A percentile compares a stretch with the other conserved stretches of the same genome.
These are phyloP conservation scores for Apoda limacodes DNA, from an alignment of 2,888 invertebrate genomes.

Conservation along the genomic window DNA sequence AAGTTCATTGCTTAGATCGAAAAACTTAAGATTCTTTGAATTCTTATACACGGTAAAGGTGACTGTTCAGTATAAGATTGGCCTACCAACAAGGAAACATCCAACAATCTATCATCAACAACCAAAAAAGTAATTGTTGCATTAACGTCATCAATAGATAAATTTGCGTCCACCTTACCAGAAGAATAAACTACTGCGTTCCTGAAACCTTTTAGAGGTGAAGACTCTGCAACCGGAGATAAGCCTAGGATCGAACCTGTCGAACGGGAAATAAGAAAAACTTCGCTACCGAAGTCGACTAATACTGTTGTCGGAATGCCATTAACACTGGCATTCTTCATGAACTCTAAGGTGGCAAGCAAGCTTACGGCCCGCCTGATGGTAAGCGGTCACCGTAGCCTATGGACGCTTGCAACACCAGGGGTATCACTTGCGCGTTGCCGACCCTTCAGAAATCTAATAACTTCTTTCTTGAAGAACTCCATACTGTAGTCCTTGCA, in stretches of 20 bases:
- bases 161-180: not conserved
- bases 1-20: constrained; percentile 8
- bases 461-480: no score
- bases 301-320: constrained; percentile 4
- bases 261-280: constrained; percentile 13
- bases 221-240: no score
- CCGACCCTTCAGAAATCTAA: no score
- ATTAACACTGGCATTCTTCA: constrained; percentile 9
- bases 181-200: constrained; percentile 6
- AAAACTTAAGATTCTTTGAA: constrained; percentile 6
- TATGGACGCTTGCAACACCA: no score
- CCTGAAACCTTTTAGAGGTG: constrained; percentile 12
- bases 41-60: constrained; percentile 10
- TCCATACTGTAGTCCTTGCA: no score
- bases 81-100: constrained; percentile 9
- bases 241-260: no score
- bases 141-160: constrained; percentile 9
- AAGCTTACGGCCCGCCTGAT: no score
- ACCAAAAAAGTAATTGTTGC: constrained; percentile 6
- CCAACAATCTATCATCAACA: constrained; percentile 8
- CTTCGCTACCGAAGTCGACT: constrained; percentile 15
- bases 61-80: constrained; percentile 14
- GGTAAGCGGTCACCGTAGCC: no score
- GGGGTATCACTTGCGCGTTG: no score
- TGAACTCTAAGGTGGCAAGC: no score